Evolutionary conservation across 2,888 invertebrate species (phyloP).

Genomic region (Calliopum simillimum): DNA sequence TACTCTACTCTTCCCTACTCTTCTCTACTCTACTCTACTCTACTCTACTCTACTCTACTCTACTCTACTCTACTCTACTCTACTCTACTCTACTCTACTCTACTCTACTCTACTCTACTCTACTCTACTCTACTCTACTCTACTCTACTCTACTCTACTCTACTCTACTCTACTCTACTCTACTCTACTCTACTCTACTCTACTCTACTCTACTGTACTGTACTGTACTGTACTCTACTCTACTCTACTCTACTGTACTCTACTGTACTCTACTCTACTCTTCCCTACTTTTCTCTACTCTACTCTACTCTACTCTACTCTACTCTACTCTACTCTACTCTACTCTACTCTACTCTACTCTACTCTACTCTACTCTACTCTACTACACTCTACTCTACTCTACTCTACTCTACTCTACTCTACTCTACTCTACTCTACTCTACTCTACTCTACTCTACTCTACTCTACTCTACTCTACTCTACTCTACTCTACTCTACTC

Average conservation of each 20-base stretch:
- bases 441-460: conserved; percentile 3
- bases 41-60: too few relatives aligned
- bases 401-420: conserved; percentile 2
- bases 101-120: too few relatives aligned
- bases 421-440: conserved; percentile 9
- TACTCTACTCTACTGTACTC: not conserved
- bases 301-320: conserved; percentile 2
- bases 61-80: too few relatives aligned
- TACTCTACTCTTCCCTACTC: too few relatives aligned
- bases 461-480: not conserved
- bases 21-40: too few relatives aligned
- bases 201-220: not conserved
- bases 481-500: not conserved
- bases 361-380: conserved; percentile 1
- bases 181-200: conserved; percentile 15
- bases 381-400: too few relatives aligned
- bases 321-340: conserved; percentile 6
- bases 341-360: conserved; percentile 5
- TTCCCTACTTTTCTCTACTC: conserved; percentile 7
- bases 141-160: too few relatives aligned
- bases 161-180: conserved; percentile 14
- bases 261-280: conserved; percentile 8
- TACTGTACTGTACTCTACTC: not conserved
- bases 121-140: too few relatives aligned
- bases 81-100: too few relatives aligned